Percentiles rank a stretch among this genome's conserved stretches.
Conservation (phyloP, 2,113 vertebrate genomes). For the Chaenocephalus aceratus region DNA sequence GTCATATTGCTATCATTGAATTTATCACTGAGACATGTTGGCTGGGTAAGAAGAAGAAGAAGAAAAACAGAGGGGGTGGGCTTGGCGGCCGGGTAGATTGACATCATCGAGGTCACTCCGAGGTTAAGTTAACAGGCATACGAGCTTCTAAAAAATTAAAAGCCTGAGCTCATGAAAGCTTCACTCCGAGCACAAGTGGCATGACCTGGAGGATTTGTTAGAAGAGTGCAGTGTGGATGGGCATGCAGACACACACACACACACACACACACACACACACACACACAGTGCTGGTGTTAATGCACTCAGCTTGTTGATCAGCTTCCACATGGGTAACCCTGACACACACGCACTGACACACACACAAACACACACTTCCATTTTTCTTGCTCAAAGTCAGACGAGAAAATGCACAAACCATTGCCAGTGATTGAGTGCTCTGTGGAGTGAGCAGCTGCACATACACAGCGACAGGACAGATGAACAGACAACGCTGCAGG, state of each 20-base stretch:
- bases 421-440: conserved; percentile 69
- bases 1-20: conserved; percentile 48
- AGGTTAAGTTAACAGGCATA: conserved; percentile 81
- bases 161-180: conserved; percentile 72
- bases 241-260: conserved; percentile 5
- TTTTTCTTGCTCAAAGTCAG: conserved; percentile 53
- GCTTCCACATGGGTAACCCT: conserved; percentile 62
- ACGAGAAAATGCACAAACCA: conserved; percentile 45
- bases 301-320: conserved; percentile 60
- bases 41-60: conserved; percentile 23
- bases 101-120: conserved; percentile 77
- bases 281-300: conserved; percentile 55
- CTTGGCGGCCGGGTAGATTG: conserved; percentile 53
- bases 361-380: conserved; percentile 29
- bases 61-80: conserved; percentile 24
- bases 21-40: conserved; percentile 53
- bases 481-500: conserved; percentile 48
- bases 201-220: conserved; percentile 62
- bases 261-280: conserved; percentile 10
- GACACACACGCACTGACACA: conserved; percentile 32
- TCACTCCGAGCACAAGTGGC: conserved; percentile 63
- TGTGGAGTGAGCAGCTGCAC: conserved; percentile 66
- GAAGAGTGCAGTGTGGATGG: conserved; percentile 35
- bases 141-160: conserved; percentile 84
- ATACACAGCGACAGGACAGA: conserved; percentile 54